phyloP scores from a whole-genome alignment of 2,797 vertebrate species.

The Crax fasciolata region DNA sequence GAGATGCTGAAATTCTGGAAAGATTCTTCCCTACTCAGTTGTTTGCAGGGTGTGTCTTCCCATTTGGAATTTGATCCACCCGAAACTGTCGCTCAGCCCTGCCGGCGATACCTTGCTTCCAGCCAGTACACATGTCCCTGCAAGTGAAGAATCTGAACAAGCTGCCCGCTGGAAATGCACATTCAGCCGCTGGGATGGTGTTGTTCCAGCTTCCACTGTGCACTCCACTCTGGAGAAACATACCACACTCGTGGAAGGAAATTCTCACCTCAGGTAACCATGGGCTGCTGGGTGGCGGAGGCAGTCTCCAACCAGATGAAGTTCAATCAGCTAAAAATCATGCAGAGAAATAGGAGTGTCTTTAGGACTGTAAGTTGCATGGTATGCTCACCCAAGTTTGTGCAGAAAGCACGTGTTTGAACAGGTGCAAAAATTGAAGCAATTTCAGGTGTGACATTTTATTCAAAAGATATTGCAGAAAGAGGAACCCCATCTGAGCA shows the following conservation, averaged over 20 bases:
- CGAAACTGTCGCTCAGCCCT: conserved; percentile 28
- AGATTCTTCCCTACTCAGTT: neutral
- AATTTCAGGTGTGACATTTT: neutral
- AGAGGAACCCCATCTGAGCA: rapidly evolving
- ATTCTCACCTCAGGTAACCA: rapidly evolving
- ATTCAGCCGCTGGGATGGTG: neutral
- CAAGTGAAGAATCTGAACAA: conserved; percentile 22
- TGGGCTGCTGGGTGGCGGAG: neutral
- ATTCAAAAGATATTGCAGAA: neutral
- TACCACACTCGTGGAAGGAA: rapidly evolving
- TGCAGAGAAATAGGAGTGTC: rapidly evolving
- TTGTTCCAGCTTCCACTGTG: neutral
- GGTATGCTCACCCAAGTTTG: rapidly evolving
- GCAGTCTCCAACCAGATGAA: rapidly evolving
- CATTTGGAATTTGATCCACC: conserved; percentile 17
- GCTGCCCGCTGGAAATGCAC: neutral
- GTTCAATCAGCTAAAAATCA: neutral
- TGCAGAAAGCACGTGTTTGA: neutral
- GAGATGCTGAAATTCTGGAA: neutral
- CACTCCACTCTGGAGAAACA: rapidly evolving
- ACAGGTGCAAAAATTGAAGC: neutral
- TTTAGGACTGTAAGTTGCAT: neutral
- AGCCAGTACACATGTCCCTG: neutral
- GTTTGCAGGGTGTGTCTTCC: conserved; percentile 22
- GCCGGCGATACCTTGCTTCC: neutral